phyloP scores from a whole-genome alignment of 2,797 vertebrate species.

The Ciconia nigra region DNA sequence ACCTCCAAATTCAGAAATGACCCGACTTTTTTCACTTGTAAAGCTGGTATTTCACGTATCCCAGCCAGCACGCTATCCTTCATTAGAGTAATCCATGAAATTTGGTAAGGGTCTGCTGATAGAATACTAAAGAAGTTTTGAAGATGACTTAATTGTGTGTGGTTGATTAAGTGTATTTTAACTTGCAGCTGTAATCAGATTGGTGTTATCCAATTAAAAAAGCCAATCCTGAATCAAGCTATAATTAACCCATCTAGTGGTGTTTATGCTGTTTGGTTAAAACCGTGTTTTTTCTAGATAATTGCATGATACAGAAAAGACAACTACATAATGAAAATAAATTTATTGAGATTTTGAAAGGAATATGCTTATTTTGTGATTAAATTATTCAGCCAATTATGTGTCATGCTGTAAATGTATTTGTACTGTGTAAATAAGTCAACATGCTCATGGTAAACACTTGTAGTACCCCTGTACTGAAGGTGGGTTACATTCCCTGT shows the following conservation, averaged over 20 bases:
- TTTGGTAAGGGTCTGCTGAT: neutral
- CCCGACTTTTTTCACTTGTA: neutral
- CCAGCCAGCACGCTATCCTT: neutral
- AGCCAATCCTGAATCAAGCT: neutral
- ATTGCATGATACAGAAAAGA: neutral
- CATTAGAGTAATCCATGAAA: neutral
- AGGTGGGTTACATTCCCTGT: neutral
- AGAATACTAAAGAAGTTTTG: neutral
- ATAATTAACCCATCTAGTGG: neutral
- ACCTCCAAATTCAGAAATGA: neutral
- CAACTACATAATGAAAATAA: neutral
- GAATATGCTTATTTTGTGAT: neutral
- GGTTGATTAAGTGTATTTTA: neutral
- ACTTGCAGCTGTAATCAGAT: neutral
- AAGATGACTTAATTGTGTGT: neutral
- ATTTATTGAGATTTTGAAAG: neutral
- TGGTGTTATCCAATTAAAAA: slow-evolving; percentile 8
- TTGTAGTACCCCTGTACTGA: neutral
- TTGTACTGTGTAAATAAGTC: neutral
- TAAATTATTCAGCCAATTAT: neutral
- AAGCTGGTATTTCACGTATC: neutral
- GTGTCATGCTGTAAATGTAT: neutral
- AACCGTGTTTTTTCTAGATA: neutral
- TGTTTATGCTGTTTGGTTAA: neutral
- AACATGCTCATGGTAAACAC: neutral